Conservation (phyloP, 2,113 vertebrate species). For the Hepsetus odoe region DNA sequence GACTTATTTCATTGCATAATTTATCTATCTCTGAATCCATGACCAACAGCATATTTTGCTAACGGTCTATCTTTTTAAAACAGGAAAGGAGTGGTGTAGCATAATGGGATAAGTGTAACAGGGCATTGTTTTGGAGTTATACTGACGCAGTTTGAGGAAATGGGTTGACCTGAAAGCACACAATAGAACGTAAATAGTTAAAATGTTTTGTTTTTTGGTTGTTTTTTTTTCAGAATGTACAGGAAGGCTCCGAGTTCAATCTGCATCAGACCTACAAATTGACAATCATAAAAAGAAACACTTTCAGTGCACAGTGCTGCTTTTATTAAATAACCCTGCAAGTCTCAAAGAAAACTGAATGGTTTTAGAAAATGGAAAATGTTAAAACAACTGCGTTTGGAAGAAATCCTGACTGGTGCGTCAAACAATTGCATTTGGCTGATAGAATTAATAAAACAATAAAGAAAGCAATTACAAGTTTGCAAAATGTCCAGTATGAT, state of each 20-base stretch:
- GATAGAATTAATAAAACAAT: conserved; percentile 4
- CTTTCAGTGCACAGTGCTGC: neutral
- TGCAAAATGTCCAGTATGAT: conserved; percentile 22
- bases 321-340: neutral
- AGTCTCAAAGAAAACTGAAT: neutral
- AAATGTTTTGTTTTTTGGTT: no score
- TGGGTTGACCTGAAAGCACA: conserved; percentile 28
- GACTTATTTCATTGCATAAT: conserved; percentile 1
- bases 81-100: conserved; percentile 42
- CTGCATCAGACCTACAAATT: neutral
- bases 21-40: neutral
- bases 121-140: conserved; percentile 30
- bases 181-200: no score
- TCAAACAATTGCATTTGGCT: neutral
- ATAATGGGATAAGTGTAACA: conserved; percentile 39
- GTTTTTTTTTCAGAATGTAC: neutral
- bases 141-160: conserved; percentile 29
- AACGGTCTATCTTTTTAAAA: conserved; percentile 18
- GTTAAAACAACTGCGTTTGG: neutral
- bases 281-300: neutral
- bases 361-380: conserved; percentile 2
- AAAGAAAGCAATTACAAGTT: conserved; percentile 14
- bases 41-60: conserved; percentile 9
- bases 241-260: neutral
- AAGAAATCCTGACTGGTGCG: conserved; percentile 3